These are phyloP conservation scores for Petroica traversi DNA, from an alignment of 2,113 vertebrate genomes.

Conservation along the genomic window DNA sequence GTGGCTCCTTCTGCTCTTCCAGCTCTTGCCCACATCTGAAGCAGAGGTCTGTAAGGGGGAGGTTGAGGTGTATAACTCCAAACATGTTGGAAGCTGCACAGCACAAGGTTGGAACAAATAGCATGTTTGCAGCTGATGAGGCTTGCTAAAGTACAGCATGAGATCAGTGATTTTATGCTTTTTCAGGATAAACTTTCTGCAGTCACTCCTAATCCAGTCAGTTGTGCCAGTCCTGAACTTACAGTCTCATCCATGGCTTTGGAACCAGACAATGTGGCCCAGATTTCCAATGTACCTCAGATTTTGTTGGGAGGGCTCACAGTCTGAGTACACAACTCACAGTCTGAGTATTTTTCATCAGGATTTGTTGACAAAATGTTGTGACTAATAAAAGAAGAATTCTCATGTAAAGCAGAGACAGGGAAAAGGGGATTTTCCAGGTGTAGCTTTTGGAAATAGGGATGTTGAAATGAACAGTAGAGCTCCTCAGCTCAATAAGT, in stretches of 20 bases:
- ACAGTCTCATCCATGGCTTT: neutral
- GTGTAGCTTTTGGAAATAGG: neutral
- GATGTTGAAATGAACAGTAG: neutral
- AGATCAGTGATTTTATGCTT: neutral
- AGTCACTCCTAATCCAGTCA: neutral
- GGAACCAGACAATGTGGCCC: neutral
- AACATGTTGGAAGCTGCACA: neutral
- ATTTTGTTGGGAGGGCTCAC: neutral
- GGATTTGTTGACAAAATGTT: neutral
- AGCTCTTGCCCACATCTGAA: neutral
- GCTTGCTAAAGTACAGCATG: neutral
- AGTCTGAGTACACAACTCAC: neutral
- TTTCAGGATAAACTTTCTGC: neutral
- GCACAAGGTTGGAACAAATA: neutral
- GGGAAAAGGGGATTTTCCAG: neutral
- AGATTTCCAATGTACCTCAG: neutral
- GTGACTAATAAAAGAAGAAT: neutral
- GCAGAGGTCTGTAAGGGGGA: neutral
- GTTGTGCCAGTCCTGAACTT: neutral
- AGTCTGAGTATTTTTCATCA: neutral
- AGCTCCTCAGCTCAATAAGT: neutral
- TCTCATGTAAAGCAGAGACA: fast-evolving
- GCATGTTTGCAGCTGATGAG: neutral
- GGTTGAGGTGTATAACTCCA: neutral
- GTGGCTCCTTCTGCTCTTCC: neutral